These are phyloP conservation scores for Holacanthella duospinosa DNA, from an alignment of 2,888 invertebrate species.

Conservation along the genomic window DNA sequence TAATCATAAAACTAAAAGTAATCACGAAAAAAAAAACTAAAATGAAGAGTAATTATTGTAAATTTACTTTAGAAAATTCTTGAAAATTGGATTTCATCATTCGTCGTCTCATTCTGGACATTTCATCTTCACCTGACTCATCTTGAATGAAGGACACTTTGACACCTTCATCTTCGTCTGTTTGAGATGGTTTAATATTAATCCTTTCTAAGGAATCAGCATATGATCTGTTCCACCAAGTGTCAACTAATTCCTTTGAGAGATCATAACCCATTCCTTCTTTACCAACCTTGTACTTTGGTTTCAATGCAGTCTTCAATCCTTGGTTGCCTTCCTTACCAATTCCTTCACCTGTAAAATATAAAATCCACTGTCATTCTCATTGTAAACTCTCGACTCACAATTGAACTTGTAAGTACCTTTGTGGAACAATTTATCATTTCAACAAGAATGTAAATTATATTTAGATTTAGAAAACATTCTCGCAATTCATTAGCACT, in stretches of 20 bases:
- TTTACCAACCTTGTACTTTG: conserved; percentile 67
- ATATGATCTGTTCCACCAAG: conserved; percentile 34
- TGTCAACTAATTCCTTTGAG: conserved; percentile 44
- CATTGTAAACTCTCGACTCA: no score
- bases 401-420: no score
- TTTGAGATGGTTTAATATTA: conserved; percentile 38
- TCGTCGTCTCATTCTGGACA: conserved; percentile 25
- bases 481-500: no score
- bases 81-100: conserved; percentile 30
- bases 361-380: no score
- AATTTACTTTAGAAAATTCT: conserved; percentile 30
- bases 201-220: conserved; percentile 35
- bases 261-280: conserved; percentile 66
- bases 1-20: neutral
- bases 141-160: conserved; percentile 11
- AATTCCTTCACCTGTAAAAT: conserved; percentile 60
- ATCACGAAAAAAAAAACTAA: no score
- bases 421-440: no score
- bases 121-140: conserved; percentile 18
- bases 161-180: conserved; percentile 41
- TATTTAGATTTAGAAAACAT: no score
- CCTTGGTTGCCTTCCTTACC: conserved; percentile 66
- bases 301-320: conserved; percentile 63
- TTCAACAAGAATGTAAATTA: no score
- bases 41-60: neutral